Conservation (phyloP, 2,797 vertebrate genomes). For the Sebastes kiyomatsui region DNA sequence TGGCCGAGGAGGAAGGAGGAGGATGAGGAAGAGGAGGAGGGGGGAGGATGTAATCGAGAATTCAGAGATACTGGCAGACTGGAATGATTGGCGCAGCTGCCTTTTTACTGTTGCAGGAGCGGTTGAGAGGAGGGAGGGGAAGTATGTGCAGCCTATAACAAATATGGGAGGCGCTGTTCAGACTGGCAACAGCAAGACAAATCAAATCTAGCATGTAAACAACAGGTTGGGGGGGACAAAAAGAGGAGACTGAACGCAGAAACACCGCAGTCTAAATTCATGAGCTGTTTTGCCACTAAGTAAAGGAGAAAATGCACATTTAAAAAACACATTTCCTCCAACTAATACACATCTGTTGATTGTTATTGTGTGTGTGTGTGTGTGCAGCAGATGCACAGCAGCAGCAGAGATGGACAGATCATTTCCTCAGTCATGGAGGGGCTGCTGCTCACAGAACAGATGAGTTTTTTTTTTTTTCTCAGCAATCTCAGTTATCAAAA, state of each 20-base stretch:
- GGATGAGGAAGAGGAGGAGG: constrained; percentile 14
- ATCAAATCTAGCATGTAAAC: constrained; percentile 58
- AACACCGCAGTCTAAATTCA: constrained; percentile 40
- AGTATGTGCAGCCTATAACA: constrained; percentile 25
- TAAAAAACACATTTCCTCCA: constrained; percentile 5
- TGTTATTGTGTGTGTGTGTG: background rate
- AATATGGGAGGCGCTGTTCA: constrained; percentile 41
- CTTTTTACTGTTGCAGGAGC: constrained; percentile 42
- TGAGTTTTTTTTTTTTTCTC: constrained; percentile 1
- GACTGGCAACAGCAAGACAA: constrained; percentile 40
- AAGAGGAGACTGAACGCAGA: background rate
- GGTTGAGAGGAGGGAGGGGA: constrained; percentile 7
- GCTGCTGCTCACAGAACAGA: constrained; percentile 13
- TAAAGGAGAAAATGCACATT: background rate
- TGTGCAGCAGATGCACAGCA: constrained; percentile 22
- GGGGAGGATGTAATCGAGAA: constrained; percentile 60
- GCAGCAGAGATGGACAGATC: constrained; percentile 32
- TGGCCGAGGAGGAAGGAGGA: constrained; percentile 50
- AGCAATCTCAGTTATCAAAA: constrained; percentile 69
- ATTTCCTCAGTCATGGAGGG: constrained; percentile 49
- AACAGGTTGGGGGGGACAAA: constrained; percentile 48
- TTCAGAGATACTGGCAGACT: constrained; percentile 70
- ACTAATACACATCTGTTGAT: constrained; percentile 58
- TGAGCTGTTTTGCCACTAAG: background rate
- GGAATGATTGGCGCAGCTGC: constrained; percentile 66